Conservation (phyloP, 1,140 invertebrate genomes). For the Sinonovacula constricta region DNA sequence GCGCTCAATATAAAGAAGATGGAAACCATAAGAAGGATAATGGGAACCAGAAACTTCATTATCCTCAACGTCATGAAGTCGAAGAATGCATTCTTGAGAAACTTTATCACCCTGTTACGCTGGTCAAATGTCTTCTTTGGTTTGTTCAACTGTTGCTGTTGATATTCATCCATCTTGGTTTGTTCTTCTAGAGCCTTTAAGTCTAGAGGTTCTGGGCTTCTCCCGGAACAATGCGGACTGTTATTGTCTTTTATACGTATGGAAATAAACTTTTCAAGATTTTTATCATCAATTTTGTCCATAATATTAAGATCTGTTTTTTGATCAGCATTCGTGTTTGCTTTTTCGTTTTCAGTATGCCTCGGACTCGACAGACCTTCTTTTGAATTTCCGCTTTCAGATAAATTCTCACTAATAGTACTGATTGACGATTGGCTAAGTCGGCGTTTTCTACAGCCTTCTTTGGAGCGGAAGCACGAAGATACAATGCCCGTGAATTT, state of each 20-base stretch:
- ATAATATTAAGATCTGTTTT: background rate
- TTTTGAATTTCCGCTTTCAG: background rate
- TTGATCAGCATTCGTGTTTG: background rate
- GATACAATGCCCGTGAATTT: conserved; percentile 2
- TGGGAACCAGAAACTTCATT: conserved; percentile 53
- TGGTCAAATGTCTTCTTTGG: conserved; percentile 51
- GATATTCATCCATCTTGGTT: background rate
- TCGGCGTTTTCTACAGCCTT: background rate
- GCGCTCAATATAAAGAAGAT: conserved; percentile 63
- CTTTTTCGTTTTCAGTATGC: background rate
- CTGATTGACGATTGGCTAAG: background rate
- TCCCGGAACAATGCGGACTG: background rate
- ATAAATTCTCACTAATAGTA: background rate
- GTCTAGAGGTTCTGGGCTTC: background rate
- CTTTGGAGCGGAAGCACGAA: background rate
- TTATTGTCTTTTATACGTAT: background rate
- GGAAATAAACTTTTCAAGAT: background rate
- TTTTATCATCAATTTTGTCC: background rate
- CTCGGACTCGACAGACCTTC: background rate
- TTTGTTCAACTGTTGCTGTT: conserved; percentile 13
- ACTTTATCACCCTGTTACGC: conserved; percentile 50
- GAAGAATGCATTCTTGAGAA: conserved; percentile 58
- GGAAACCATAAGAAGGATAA: conserved; percentile 47
- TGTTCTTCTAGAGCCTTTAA: background rate
- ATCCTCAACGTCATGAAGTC: conserved; percentile 59